Conservation (phyloP, 2,113 vertebrate species). For the Loxodonta africana region DNA sequence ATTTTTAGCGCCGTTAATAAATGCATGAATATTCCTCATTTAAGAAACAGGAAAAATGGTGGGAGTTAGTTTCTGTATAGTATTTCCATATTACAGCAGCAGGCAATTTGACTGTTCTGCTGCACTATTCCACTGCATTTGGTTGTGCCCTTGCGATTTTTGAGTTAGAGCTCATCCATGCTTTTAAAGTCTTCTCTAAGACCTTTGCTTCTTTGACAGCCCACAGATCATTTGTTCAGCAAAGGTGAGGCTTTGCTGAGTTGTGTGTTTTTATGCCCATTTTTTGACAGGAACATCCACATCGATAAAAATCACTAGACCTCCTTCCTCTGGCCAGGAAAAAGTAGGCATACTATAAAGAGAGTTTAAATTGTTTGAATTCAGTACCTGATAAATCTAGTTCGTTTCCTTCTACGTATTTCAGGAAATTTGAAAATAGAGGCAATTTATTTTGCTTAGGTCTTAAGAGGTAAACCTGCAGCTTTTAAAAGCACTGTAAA, state of each 20-base stretch:
- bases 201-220: not conserved
- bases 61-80: constrained; percentile 15
- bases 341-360: not conserved
- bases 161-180: not conserved
- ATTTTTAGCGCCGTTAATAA: constrained; percentile 30
- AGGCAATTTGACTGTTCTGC: not conserved
- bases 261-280: not conserved
- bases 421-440: constrained; percentile 8
- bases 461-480: not conserved
- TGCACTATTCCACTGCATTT: not conserved
- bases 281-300: not conserved
- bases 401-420: not conserved
- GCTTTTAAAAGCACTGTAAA: not conserved
- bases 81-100: not conserved
- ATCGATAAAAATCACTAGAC: not conserved
- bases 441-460: constrained; percentile 15
- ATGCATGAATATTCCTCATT: not conserved
- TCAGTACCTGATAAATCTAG: not conserved
- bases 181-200: not conserved
- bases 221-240: not conserved
- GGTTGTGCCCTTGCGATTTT: constrained; percentile 7
- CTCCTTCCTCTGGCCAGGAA: not conserved
- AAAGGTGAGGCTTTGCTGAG: constrained; percentile 5
- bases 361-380: not conserved
- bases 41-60: not conserved